Evolutionary conservation across 2,797 vertebrate genomes (phyloP).

Genomic region (Xerus rutilus): DNA sequence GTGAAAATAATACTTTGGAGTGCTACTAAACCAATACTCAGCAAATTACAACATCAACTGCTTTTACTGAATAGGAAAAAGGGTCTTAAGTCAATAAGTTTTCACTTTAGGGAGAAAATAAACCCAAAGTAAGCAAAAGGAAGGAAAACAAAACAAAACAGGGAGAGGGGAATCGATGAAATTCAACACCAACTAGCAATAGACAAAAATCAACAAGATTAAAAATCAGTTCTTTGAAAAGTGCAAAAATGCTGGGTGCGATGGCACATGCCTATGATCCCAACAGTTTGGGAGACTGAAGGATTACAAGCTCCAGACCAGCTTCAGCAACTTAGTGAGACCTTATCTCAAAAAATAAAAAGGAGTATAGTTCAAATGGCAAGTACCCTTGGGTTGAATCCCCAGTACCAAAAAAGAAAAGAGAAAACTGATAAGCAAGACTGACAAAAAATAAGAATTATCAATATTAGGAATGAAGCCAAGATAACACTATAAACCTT

Average conservation of each 20-base stretch:
- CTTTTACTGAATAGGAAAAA: slow-evolving; percentile 7
- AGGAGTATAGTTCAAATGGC: too few species aligned
- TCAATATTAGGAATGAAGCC: neutral
- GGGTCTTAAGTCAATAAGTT: neutral
- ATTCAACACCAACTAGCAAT: neutral
- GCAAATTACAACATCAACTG: neutral
- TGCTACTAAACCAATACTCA: neutral
- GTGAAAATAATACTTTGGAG: neutral
- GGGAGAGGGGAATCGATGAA: neutral
- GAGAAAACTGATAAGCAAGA: neutral
- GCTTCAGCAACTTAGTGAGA: too few species aligned
- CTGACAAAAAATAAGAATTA: neutral
- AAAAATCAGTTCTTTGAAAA: slow-evolving; percentile 5
- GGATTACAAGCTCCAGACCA: too few species aligned
- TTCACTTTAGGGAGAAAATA: slow-evolving; percentile 12
- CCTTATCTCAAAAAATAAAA: neutral
- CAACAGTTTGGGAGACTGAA: too few species aligned
- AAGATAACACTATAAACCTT: neutral
- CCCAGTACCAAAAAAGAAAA: too few species aligned
- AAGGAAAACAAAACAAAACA: neutral
- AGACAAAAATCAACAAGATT: neutral
- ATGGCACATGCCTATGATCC: too few species aligned
- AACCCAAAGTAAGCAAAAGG: slow-evolving; percentile 26
- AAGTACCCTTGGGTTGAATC: too few species aligned
- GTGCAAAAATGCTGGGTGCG: neutral